These are phyloP conservation scores for Heliconius cydno DNA, from an alignment of 2,888 invertebrate genomes.

Conservation along the genomic window DNA sequence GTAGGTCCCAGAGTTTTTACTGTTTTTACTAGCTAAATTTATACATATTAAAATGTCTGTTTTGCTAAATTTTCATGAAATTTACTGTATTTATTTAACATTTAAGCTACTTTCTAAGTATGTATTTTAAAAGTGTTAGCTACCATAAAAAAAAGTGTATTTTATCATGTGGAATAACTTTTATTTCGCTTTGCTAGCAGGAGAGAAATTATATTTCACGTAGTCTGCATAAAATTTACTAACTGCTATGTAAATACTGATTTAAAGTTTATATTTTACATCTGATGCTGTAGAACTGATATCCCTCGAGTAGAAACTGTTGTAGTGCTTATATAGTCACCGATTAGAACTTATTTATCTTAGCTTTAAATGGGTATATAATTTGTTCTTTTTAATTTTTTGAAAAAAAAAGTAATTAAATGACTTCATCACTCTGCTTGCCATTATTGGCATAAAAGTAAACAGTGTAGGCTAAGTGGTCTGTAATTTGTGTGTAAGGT, in stretches of 20 bases:
- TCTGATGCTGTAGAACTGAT: background rate
- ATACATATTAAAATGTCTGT: too few relatives aligned
- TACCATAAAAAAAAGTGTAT: background rate
- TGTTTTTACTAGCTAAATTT: too few relatives aligned
- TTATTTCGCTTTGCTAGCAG: background rate
- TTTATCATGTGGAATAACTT: slow-evolving; percentile 2
- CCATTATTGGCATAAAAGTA: too few relatives aligned
- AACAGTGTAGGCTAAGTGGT: too few relatives aligned
- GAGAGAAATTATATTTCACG: slow-evolving; percentile 1
- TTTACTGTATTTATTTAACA: background rate
- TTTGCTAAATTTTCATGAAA: background rate
- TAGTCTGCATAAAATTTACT: slow-evolving; percentile 12
- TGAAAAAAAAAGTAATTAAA: too few relatives aligned
- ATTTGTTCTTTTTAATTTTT: background rate
- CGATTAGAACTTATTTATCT: slow-evolving; percentile 1
- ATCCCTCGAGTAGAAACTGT: slow-evolving; percentile 4
- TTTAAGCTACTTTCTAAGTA: background rate
- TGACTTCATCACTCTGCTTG: background rate
- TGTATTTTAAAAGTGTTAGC: background rate
- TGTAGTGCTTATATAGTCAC: background rate
- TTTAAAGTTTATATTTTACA: slow-evolving; percentile 24
- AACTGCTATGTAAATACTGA: background rate
- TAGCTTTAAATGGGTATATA: background rate
- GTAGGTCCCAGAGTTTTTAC: too few relatives aligned
- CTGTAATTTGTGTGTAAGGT: too few relatives aligned